These are phyloP conservation scores for Hucho hucho DNA, from an alignment of 2,113 vertebrate genomes.

Conservation along the genomic window DNA sequence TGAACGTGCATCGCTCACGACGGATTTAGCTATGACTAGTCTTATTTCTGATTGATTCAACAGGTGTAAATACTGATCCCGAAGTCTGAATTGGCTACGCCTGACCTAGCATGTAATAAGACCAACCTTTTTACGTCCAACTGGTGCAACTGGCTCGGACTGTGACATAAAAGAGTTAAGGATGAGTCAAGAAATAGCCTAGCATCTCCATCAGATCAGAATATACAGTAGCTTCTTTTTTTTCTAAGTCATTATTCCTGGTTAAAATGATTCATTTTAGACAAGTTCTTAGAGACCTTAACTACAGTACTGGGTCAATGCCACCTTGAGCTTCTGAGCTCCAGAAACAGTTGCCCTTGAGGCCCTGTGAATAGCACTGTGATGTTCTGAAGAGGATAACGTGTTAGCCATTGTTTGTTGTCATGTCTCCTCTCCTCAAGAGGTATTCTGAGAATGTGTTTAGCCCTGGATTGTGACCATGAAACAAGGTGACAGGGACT, in stretches of 20 bases:
- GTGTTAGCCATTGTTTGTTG: not conserved
- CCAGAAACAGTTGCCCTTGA: not conserved
- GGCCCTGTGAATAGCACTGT: not conserved
- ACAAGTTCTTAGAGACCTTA: not conserved
- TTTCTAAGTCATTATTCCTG: not conserved
- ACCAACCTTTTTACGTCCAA: too few relatives aligned
- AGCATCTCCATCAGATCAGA: not conserved
- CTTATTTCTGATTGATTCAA: too few relatives aligned
- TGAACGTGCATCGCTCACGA: too few relatives aligned
- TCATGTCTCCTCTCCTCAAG: not conserved
- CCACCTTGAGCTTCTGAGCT: not conserved
- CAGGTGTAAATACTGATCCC: too few relatives aligned
- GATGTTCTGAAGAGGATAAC: too few relatives aligned
- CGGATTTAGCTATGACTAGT: too few relatives aligned
- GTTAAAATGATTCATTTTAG: not conserved
- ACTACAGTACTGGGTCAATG: not conserved
- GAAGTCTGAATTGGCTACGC: too few relatives aligned
- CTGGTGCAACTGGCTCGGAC: not conserved
- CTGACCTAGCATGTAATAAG: too few relatives aligned
- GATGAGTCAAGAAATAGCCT: not conserved
- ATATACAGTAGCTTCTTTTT: not conserved
- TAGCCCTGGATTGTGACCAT: not conserved
- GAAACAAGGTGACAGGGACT: not conserved
- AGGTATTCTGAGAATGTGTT: slow-evolving; percentile 1
- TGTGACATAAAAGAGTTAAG: not conserved